These are phyloP conservation scores for Lampris megalopsis DNA, from an alignment of 2,113 vertebrate genomes.

Conservation along the genomic window DNA sequence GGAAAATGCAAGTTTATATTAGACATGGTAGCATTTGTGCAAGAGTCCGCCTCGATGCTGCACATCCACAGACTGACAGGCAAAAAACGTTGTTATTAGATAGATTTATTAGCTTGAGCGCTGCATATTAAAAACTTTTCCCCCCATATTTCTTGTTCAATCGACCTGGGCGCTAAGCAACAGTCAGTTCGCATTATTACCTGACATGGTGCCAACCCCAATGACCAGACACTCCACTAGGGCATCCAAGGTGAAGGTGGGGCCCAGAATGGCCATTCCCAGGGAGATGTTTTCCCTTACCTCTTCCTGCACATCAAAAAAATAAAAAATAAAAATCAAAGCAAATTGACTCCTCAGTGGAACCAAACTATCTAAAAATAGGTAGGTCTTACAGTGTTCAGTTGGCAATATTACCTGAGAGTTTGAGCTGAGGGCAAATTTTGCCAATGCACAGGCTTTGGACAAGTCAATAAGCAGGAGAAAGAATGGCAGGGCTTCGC, in stretches of 20 bases:
- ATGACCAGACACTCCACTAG: conserved; percentile 98
- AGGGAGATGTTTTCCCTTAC: conserved; percentile 97
- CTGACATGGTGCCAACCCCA: conserved; percentile 95
- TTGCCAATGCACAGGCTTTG: conserved; percentile 94
- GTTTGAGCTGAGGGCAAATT: conserved; percentile 98
- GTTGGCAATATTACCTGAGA: conserved; percentile 86
- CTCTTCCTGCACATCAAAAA: conserved; percentile 86
- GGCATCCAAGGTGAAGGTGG: conserved; percentile 95
- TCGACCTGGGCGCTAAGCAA: no score
- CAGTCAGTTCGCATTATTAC: conserved; percentile 62
- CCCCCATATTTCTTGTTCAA: no score
- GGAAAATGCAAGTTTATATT: no score
- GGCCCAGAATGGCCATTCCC: conserved; percentile 97
- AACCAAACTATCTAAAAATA: no score
- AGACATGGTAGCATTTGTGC: no score
- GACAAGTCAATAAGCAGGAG: conserved; percentile 96
- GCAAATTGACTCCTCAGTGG: background rate
- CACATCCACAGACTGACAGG: no score
- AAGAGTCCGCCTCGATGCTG: no score
- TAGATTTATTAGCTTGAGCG: no score
- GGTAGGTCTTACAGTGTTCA: background rate
- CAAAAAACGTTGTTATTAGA: no score
- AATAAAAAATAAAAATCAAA: background rate
- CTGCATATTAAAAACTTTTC: no score
- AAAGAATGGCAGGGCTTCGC: conserved; percentile 97